Evolutionary conservation across 2,113 vertebrate species (phyloP).

Genomic region (Eulemur rufifrons): DNA sequence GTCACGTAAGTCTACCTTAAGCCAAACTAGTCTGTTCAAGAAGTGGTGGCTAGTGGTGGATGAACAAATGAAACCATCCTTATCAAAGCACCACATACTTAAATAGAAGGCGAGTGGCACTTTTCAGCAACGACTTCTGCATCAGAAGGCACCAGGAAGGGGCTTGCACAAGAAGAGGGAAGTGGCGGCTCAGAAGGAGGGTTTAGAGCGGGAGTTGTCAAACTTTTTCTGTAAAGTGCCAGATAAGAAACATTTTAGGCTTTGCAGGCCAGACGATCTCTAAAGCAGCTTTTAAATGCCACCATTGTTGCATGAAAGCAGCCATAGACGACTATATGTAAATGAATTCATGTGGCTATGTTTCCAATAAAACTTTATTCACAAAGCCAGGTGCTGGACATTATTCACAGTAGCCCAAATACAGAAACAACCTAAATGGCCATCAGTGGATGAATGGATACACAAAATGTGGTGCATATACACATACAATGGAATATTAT

Average conservation of each 20-base stretch:
- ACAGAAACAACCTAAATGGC: background rate
- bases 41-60: background rate
- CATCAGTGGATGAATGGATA: background rate
- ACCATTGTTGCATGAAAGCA: background rate
- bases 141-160: background rate
- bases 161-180: background rate
- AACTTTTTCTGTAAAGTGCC: background rate
- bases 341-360: background rate
- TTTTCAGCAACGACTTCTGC: background rate
- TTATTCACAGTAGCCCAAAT: background rate
- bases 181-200: background rate
- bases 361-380: background rate
- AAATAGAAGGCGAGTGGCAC: background rate
- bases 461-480: background rate
- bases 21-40: background rate
- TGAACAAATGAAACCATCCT: background rate
- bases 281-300: background rate
- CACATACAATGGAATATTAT: background rate
- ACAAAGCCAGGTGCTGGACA: background rate
- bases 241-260: background rate
- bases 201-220: background rate
- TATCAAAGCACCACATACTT: background rate
- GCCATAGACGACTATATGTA: background rate
- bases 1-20: background rate
- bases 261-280: background rate